Conservation (phyloP, 1,140 invertebrate genomes). For the Anastatus disparis region DNA sequence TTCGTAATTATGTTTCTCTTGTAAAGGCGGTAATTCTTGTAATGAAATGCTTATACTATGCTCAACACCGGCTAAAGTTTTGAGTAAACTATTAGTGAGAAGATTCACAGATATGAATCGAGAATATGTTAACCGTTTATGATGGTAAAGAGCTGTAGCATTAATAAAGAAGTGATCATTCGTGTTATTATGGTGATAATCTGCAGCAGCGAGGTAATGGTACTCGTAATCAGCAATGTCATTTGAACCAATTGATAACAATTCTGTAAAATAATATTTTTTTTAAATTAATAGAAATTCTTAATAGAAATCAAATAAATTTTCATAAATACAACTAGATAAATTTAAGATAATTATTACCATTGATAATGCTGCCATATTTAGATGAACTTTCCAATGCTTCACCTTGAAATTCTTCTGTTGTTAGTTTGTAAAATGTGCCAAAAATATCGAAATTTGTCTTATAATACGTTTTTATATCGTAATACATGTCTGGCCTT, state of each 20-base stretch:
- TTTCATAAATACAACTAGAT: too few species aligned
- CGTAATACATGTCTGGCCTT: slow-evolving; percentile 49
- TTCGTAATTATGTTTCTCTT: slow-evolving; percentile 25
- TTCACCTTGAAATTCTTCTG: slow-evolving; percentile 40
- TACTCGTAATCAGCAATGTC: slow-evolving; percentile 56
- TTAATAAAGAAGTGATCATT: slow-evolving; percentile 59
- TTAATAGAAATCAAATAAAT: too few species aligned
- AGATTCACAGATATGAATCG: slow-evolving; percentile 59
- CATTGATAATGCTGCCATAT: slow-evolving; percentile 42
- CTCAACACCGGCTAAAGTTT: slow-evolving; percentile 46
- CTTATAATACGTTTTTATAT: slow-evolving; percentile 51
- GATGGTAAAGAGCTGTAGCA: slow-evolving; percentile 48
- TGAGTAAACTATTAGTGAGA: slow-evolving; percentile 56
- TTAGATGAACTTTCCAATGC: neutral
- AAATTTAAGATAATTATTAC: too few species aligned
- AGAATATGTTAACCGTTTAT: slow-evolving; percentile 53
- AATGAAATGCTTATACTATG: slow-evolving; percentile 52
- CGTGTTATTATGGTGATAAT: slow-evolving; percentile 60
- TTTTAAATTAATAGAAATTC: neutral
- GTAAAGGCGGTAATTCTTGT: slow-evolving; percentile 51
- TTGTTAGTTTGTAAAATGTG: slow-evolving; percentile 43
- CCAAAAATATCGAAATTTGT: slow-evolving; percentile 43
- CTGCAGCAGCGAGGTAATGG: slow-evolving; percentile 54
- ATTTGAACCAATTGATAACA: slow-evolving; percentile 46
- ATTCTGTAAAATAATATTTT: slow-evolving; percentile 41